phyloP scores from a whole-genome alignment of 2,113 vertebrate genomes.

The Oxyruncus cristatus region DNA sequence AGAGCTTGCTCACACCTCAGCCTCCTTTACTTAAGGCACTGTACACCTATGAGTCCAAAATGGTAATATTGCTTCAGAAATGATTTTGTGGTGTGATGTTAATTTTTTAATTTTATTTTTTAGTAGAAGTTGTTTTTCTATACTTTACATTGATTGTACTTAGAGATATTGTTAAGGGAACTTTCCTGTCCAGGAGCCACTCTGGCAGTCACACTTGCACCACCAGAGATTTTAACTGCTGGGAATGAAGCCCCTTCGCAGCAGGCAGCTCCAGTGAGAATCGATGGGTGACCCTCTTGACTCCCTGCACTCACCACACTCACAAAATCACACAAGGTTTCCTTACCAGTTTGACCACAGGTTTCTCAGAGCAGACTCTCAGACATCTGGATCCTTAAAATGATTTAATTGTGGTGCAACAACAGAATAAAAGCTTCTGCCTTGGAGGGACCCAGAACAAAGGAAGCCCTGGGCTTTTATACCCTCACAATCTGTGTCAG shows the following conservation, averaged over 20 bases:
- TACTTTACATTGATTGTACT: neutral
- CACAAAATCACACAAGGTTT: neutral
- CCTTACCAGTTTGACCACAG: neutral
- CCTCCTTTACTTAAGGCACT: constrained; percentile 91
- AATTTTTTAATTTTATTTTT: neutral
- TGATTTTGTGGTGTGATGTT: neutral
- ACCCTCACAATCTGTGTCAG: neutral
- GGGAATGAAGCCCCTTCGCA: rapidly evolving
- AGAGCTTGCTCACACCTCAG: constrained; percentile 89
- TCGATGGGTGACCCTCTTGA: rapidly evolving
- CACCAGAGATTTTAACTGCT: neutral
- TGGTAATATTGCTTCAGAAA: constrained; percentile 78
- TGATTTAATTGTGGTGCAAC: neutral
- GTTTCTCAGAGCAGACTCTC: neutral
- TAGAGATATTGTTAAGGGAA: neutral
- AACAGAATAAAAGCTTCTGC: neutral
- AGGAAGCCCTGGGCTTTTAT: neutral
- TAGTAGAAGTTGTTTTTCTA: neutral
- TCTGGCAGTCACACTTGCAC: neutral
- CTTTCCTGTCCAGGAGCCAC: neutral
- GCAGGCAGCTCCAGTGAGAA: rapidly evolving
- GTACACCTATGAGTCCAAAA: constrained; percentile 97
- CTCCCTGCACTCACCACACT: neutral
- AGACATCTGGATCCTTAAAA: neutral
- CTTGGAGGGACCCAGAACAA: neutral